These are phyloP conservation scores for Smittia sp. DNA, from an alignment of 2,888 invertebrate species.

Conservation along the genomic window DNA sequence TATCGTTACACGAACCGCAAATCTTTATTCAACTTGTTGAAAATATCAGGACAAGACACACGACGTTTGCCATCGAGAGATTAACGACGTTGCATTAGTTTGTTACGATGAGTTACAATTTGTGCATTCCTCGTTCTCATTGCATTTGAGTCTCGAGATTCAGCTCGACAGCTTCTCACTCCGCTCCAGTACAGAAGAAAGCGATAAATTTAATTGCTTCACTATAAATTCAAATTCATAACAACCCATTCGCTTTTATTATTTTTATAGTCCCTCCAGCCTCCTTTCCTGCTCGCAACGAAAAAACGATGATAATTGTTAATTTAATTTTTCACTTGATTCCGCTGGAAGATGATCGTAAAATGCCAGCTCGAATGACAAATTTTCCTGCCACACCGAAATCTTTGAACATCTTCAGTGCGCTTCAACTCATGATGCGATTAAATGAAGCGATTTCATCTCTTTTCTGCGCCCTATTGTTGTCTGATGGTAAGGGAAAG, in stretches of 20 bases:
- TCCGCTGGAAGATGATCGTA: not conserved
- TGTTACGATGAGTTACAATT: too few species aligned
- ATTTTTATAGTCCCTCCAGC: slow-evolving; percentile 22
- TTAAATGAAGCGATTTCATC: slow-evolving; percentile 28
- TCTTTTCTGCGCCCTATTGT: not conserved
- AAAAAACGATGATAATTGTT: slow-evolving; percentile 32
- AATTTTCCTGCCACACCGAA: not conserved
- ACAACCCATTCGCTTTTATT: slow-evolving; percentile 40
- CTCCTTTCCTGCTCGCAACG: not conserved
- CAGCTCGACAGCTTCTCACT: not conserved
- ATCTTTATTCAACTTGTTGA: too few species aligned
- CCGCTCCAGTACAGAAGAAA: not conserved
- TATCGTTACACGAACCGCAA: too few species aligned
- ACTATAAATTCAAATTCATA: slow-evolving; percentile 38
- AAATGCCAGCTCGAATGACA: not conserved
- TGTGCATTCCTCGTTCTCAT: too few species aligned
- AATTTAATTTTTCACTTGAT: slow-evolving; percentile 39
- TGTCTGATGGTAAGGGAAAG: not conserved
- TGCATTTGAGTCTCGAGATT: too few species aligned
- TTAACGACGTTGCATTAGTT: too few species aligned
- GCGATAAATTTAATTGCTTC: slow-evolving; percentile 38
- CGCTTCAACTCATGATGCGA: slow-evolving; percentile 15
- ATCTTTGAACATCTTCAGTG: not conserved
- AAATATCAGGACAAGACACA: too few species aligned
- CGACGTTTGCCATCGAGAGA: too few species aligned